Evolutionary conservation across 2,888 invertebrate species (phyloP), one percentile per base, ranked within the genome.

Genomic region (Sacculina carcini): DNA sequence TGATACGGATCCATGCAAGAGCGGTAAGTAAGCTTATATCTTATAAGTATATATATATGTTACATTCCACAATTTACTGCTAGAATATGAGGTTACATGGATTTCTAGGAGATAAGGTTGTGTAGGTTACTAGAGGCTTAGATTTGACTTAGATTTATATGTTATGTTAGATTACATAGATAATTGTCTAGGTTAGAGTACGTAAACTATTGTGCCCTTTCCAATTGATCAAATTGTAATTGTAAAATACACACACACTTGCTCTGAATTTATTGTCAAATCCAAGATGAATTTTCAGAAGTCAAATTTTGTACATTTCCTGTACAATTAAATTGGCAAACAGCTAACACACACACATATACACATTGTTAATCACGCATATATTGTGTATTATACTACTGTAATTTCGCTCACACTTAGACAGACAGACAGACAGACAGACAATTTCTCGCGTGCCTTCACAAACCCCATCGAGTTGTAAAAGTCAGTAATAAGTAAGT

Each of bases 11-110:
- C n/a, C n/a, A n/a, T n/a, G n/a, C n/a, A n/a, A n/a, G n/a, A n/a
- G n/a, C n/a, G n/a, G n/a, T n/a, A n/a, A n/a, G n/a, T n/a, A n/a
- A n/a, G n/a, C n/a, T n/a, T n/a, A n/a, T n/a, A n/a, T n/a, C n/a
- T n/a, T 47, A 26, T 49, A 40, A 40, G 31, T 50, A 40, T 50
- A 50, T 50, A 40, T 50, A 50, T 50, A 50, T n/a, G n/a, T n/a
- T n/a, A n/a, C n/a, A n/a, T n/a, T n/a, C n/a, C n/a, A n/a, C n/a
- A n/a, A n/a, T n/a, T n/a, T n/a, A n/a, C n/a, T n/a, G n/a, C n/a
- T n/a, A n/a, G n/a, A n/a, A n/a, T n/a, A n/a, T n/a, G n/a, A n/a
- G n/a, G n/a, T n/a, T n/a, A n/a, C n/a, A n/a, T n/a, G n/a, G n/a
- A n/a, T n/a, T n/a, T n/a, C n/a, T n/a, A n/a, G n/a, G n/a, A n/a